Evolutionary conservation across 2,113 vertebrate genomes (phyloP).

Genomic region (Bubo blakistoni): DNA sequence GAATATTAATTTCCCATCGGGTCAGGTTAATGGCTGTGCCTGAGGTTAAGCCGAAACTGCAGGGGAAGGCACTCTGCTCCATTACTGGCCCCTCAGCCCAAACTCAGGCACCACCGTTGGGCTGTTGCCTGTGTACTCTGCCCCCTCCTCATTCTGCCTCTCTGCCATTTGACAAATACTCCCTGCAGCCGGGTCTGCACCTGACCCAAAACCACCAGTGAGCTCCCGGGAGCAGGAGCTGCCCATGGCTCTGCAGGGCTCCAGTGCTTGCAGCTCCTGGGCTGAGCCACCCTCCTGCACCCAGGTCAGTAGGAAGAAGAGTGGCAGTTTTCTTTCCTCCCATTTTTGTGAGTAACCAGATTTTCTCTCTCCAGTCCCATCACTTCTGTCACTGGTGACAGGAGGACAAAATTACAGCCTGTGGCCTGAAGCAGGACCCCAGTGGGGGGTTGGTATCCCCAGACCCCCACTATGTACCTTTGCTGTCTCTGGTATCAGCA

Average conservation of each 20-base stretch:
- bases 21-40: background rate
- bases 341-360: background rate
- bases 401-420: background rate
- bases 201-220: background rate
- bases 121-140: background rate
- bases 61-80: background rate
- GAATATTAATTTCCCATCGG: constrained; percentile 26
- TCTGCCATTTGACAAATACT: background rate
- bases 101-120: background rate
- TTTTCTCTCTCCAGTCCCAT: background rate
- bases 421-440: background rate
- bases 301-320: background rate
- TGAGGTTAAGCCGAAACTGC: background rate
- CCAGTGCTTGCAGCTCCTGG: background rate
- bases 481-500: background rate
- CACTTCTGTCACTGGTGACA: background rate
- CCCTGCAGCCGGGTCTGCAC: background rate
- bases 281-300: background rate
- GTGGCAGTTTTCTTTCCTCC: background rate
- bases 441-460: background rate
- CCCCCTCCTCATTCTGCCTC: background rate
- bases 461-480: background rate
- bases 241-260: background rate
- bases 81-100: background rate
- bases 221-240: background rate